These are phyloP conservation scores for Pantala flavescens DNA, from an alignment of 1,140 invertebrate species.

Conservation along the genomic window DNA sequence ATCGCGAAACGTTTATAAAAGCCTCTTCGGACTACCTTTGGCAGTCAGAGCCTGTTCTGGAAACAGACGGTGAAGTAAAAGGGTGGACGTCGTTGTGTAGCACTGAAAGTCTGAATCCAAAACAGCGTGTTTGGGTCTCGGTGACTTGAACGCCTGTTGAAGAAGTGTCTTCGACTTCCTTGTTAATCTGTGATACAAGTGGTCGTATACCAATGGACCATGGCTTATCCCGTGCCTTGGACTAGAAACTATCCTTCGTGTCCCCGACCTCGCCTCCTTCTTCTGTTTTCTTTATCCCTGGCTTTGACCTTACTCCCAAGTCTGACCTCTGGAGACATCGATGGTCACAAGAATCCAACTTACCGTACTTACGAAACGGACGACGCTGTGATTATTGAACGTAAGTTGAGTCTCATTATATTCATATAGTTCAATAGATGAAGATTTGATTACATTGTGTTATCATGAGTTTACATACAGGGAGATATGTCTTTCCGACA, in stretches of 20 bases:
- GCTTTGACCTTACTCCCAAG: not conserved
- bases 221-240: not conserved
- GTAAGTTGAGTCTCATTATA: not conserved
- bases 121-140: not conserved
- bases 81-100: not conserved
- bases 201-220: not conserved
- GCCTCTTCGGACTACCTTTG: not conserved
- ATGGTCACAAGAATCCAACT: not conserved
- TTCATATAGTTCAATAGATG: too few species aligned
- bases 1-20: slow-evolving; percentile 7
- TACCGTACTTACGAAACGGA: not conserved
- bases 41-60: slow-evolving; percentile 2
- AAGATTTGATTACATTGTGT: too few species aligned
- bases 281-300: not conserved
- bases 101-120: too few species aligned
- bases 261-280: not conserved
- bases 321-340: not conserved
- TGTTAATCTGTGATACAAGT: not conserved
- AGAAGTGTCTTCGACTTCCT: not conserved
- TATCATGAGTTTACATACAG: too few species aligned
- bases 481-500: too few species aligned
- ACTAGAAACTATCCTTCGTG: not conserved
- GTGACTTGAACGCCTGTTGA: not conserved
- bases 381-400: not conserved
- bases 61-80: not conserved